Conservation (phyloP, 2,888 invertebrate species). For the Liodrosophila aerea region DNA sequence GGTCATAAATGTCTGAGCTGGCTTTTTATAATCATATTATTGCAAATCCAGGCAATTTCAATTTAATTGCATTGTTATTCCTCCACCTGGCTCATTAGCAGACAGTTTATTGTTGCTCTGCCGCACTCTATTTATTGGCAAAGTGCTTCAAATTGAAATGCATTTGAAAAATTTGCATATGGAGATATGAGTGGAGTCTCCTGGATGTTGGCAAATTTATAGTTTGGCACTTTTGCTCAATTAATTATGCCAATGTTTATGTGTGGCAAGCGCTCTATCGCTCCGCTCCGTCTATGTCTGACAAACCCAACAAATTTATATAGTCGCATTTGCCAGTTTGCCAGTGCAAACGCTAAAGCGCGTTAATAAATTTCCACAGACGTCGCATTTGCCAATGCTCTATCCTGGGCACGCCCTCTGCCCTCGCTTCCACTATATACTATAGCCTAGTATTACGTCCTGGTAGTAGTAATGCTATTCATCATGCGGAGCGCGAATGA, state of each 20-base stretch:
- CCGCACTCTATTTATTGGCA: too few relatives aligned
- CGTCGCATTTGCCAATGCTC: slow-evolving; percentile 16
- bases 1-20: background rate
- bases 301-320: slow-evolving; percentile 36
- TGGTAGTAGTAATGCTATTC: slow-evolving; percentile 30
- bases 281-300: background rate
- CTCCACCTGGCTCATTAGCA: slow-evolving; percentile 28
- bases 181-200: background rate
- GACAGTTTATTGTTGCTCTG: background rate
- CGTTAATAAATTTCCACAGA: slow-evolving; percentile 59
- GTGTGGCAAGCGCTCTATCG: background rate
- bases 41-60: slow-evolving; percentile 41
- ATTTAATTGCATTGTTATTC: slow-evolving; percentile 51
- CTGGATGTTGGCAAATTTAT: slow-evolving; percentile 42
- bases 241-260: slow-evolving; percentile 54
- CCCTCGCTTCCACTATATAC: background rate
- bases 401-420: background rate
- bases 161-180: slow-evolving; percentile 46
- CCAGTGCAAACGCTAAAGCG: slow-evolving; percentile 29
- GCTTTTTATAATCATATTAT: slow-evolving; percentile 8
- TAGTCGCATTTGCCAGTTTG: slow-evolving; percentile 23
- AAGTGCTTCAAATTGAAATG: slow-evolving; percentile 41
- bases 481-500: slow-evolving; percentile 52
- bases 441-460: background rate
- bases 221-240: slow-evolving; percentile 39